Conservation (phyloP, 2,113 vertebrate species). For the Saguinus imperator region DNA sequence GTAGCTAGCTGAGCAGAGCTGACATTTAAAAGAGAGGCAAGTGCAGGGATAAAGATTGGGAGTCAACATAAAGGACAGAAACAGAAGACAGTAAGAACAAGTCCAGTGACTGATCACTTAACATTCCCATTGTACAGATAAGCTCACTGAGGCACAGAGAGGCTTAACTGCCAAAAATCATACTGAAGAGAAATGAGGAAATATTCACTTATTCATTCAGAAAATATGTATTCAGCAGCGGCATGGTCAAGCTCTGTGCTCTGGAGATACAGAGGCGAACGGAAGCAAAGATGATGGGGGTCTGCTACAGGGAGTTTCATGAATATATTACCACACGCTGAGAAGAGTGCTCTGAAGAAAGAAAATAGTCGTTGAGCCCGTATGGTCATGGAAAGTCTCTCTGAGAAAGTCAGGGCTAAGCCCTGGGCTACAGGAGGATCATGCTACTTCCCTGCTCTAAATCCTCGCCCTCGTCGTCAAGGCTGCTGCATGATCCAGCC, state of each 20-base stretch:
- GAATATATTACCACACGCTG: accelerated
- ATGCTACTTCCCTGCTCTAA: not conserved
- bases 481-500: no score
- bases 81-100: not conserved
- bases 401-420: not conserved
- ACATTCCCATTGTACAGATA: not conserved
- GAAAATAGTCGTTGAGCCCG: not conserved
- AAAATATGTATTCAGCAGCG: not conserved
- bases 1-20: no score
- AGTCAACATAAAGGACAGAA: not conserved
- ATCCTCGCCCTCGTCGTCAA: not conserved
- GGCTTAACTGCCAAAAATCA: not conserved
- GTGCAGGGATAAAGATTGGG: accelerated
- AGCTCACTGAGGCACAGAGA: not conserved
- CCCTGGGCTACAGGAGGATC: not conserved
- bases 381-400: not conserved
- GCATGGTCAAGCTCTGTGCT: not conserved
- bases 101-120: accelerated
- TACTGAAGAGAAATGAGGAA: not conserved
- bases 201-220: not conserved
- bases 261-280: not conserved
- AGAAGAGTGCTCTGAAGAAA: not conserved
- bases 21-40: not conserved
- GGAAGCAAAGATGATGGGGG: not conserved
- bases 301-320: not conserved